phyloP scores from a whole-genome alignment of 2,113 vertebrate genomes.

The Copsychus sechellarum region DNA sequence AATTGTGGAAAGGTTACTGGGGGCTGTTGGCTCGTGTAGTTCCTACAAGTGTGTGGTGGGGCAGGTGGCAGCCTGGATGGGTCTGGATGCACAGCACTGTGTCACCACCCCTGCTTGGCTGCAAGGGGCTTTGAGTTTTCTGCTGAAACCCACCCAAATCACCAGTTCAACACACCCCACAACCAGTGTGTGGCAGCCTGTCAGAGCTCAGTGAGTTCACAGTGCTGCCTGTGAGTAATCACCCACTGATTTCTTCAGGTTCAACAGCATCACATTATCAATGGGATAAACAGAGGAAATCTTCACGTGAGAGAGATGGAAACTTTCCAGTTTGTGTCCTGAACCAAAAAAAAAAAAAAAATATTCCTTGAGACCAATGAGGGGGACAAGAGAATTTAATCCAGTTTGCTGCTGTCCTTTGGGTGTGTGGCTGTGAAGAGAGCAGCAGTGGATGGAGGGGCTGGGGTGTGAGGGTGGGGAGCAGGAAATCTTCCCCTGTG shows the following conservation, averaged over 20 bases:
- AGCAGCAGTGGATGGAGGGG: not conserved
- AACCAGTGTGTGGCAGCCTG: not conserved
- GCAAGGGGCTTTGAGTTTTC: not conserved
- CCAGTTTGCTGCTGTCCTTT: not conserved
- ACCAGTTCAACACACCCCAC: not conserved
- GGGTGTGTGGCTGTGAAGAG: not conserved
- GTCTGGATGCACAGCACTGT: fast-evolving
- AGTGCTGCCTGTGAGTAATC: not conserved
- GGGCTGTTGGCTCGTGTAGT: not conserved
- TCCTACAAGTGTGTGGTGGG: not conserved
- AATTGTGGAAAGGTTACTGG: not conserved
- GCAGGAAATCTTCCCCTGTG: not conserved
- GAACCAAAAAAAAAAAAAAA: not conserved
- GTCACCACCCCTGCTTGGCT: not conserved
- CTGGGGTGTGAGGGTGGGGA: not conserved
- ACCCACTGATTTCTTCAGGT: not conserved
- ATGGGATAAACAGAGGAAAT: not conserved
- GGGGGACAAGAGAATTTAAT: not conserved
- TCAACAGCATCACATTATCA: not conserved
- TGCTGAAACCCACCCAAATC: not conserved
- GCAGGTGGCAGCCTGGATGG: not conserved
- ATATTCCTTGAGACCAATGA: not conserved
- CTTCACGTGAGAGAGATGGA: not conserved
- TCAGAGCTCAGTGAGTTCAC: not conserved
- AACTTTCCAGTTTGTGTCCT: not conserved